These are phyloP conservation scores for Meloidogyne chitwoodi DNA, from an alignment of 1,140 invertebrate genomes.

Conservation along the genomic window DNA sequence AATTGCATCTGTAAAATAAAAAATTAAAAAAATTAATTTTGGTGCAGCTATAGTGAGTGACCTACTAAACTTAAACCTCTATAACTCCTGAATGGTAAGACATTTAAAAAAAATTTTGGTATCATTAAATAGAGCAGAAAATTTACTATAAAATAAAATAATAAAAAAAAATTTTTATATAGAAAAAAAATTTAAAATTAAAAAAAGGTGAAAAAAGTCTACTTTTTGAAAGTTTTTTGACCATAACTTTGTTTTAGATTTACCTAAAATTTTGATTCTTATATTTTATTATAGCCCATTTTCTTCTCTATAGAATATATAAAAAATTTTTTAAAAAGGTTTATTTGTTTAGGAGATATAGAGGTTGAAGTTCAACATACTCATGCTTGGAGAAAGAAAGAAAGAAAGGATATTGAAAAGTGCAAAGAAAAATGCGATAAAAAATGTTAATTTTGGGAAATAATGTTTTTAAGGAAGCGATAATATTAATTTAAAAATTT, in stretches of 20 bases:
- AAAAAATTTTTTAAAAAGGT: background rate
- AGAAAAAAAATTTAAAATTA: background rate
- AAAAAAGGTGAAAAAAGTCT: background rate
- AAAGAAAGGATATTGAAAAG: no score
- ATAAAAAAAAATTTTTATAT: background rate
- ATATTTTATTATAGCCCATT: background rate
- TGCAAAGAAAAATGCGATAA: no score
- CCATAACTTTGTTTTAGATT: background rate
- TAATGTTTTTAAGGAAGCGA: no score
- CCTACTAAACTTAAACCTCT: background rate
- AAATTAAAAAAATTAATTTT: background rate
- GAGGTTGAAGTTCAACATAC: background rate
- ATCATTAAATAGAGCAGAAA: background rate
- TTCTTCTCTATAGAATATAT: background rate
- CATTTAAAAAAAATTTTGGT: background rate
- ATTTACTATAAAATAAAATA: background rate
- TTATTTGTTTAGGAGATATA: background rate
- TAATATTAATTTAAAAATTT: background rate
- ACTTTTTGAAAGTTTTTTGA: background rate
- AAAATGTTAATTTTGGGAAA: no score
- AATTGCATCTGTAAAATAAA: conserved; percentile 42
- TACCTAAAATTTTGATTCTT: background rate
- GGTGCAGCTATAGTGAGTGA: background rate
- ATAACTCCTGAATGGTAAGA: background rate
- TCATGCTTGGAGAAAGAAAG: no score